Evolutionary conservation across 2,888 invertebrate genomes (phyloP).

Genomic region (Meiosimyza platycephala): DNA sequence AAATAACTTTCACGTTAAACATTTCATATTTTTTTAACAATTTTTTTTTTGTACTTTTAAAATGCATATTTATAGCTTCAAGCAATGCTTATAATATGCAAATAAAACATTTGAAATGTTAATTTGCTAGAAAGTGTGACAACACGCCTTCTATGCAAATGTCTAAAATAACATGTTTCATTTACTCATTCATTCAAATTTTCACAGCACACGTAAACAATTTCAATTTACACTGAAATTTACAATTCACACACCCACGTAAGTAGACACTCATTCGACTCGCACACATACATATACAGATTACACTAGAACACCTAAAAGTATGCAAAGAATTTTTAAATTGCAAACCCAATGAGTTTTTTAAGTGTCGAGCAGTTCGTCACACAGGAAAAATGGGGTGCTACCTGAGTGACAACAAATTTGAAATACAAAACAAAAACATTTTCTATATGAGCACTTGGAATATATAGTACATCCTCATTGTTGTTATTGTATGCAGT

Average conservation of each 20-base stretch:
- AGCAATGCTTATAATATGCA: slow-evolving; percentile 14
- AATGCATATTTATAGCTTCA: too few relatives aligned
- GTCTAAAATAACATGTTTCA: too few relatives aligned
- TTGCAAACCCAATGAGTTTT: slow-evolving; percentile 29
- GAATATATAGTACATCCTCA: too few relatives aligned
- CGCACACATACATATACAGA: neutral
- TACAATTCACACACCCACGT: neutral
- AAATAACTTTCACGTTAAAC: neutral
- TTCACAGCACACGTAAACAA: slow-evolving; percentile 20
- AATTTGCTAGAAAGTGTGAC: slow-evolving; percentile 29
- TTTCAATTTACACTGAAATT: slow-evolving; percentile 26
- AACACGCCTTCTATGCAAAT: slow-evolving; percentile 7
- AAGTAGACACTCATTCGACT: neutral
- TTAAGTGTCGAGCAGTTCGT: slow-evolving; percentile 14
- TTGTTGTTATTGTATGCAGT: too few relatives aligned
- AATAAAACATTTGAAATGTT: slow-evolving; percentile 28
- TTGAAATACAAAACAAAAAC: neutral
- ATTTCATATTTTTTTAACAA: too few relatives aligned
- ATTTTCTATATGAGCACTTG: too few relatives aligned
- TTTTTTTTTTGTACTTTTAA: too few relatives aligned
- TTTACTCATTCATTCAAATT: too few relatives aligned
- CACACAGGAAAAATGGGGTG: slow-evolving; percentile 17
- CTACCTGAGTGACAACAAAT: slow-evolving; percentile 28
- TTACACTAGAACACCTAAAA: slow-evolving; percentile 32
- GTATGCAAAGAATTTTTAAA: slow-evolving; percentile 33